A percentile compares a stretch with the other conserved stretches of the same genome.
phyloP scores from a whole-genome alignment of 2,113 vertebrate species.

The Bucco capensis region DNA sequence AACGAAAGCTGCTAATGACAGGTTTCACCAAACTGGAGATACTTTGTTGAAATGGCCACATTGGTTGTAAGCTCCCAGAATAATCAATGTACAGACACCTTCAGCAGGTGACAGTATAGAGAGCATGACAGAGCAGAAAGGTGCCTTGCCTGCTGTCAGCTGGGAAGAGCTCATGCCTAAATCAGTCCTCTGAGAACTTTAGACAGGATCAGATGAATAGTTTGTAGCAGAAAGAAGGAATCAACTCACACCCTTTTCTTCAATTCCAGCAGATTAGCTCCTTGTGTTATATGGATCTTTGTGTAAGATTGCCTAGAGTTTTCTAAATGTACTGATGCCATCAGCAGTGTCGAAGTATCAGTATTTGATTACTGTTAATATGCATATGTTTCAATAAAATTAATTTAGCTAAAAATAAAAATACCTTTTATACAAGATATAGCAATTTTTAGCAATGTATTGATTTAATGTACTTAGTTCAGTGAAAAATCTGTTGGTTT shows the following conservation, averaged over 20 bases:
- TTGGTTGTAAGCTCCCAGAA: not conserved
- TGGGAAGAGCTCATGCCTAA: not conserved
- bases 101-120: not conserved
- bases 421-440: conserved; percentile 63
- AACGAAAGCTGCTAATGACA: not conserved
- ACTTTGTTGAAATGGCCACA: accelerated
- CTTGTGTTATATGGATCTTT: not conserved
- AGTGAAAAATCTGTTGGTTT: conserved; percentile 75
- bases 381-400: conserved; percentile 32
- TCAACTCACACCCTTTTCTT: not conserved
- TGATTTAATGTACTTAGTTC: conserved; percentile 72
- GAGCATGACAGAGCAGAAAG: accelerated
- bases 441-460: conserved; percentile 70
- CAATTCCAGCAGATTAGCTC: not conserved
- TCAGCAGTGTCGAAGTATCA: not conserved
- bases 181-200: not conserved
- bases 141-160: not conserved
- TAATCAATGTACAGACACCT: not conserved
- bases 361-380: conserved; percentile 20
- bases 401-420: conserved; percentile 58
- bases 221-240: not conserved
- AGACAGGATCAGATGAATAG: not conserved
- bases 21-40: not conserved
- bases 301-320: not conserved
- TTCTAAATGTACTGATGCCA: not conserved